Evolutionary conservation across 37 sponge, comb jelly and placozoan genomes (phyloP).

Genomic region (Geodia barretti): DNA sequence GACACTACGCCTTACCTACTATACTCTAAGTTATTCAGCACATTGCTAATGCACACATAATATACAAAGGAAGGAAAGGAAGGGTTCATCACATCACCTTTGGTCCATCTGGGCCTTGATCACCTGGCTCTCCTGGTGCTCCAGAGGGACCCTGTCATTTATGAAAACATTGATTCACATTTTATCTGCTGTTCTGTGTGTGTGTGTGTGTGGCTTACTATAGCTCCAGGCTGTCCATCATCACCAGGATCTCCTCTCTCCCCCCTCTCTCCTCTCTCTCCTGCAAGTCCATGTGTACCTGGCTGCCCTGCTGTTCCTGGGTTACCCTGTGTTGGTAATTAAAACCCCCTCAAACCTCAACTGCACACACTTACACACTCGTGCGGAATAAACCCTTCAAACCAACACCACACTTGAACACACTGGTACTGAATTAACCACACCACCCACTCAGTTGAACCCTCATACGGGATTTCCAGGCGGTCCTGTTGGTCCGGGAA

Average conservation of each 20-base stretch:
- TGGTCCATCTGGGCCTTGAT: neutral
- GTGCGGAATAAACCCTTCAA: neutral
- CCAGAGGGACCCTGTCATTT: conserved; percentile 60
- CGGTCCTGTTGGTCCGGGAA: conserved; percentile 33
- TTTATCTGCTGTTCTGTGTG: too few species aligned
- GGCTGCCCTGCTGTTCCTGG: conserved; percentile 53
- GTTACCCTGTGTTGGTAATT: conserved; percentile 28
- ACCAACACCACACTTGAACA: neutral
- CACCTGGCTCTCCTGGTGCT: conserved; percentile 2
- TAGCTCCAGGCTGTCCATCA: conserved; percentile 57
- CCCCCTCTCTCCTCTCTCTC: conserved; percentile 54
- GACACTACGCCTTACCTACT: too few species aligned
- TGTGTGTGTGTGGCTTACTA: conserved; percentile 33
- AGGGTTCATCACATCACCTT: too few species aligned
- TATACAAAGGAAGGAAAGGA: too few species aligned
- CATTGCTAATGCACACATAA: too few species aligned
- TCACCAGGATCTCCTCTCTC: conserved; percentile 65
- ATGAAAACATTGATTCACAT: neutral
- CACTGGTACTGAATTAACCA: too few species aligned
- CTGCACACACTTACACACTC: too few species aligned
- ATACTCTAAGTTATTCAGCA: too few species aligned
- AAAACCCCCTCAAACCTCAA: too few species aligned
- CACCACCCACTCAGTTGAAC: too few species aligned
- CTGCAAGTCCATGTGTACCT: conserved; percentile 48
- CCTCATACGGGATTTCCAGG: conserved; percentile 48